phyloP scores from a whole-genome alignment of 2,888 invertebrate genomes.

The Tiliacea citrago region DNA sequence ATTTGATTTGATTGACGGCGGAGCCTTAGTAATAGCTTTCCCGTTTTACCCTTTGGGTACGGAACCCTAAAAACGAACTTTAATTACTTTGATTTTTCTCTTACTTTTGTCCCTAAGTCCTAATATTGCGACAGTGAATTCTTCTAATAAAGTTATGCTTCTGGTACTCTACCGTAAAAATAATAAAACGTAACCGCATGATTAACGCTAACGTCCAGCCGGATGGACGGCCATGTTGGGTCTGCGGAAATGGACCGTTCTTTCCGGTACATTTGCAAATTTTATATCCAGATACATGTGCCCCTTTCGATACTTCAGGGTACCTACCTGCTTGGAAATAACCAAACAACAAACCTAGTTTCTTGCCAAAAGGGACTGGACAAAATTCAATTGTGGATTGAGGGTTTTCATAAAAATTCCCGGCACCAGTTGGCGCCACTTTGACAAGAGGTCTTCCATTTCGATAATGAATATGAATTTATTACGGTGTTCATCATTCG shows the following conservation, averaged over 20 bases:
- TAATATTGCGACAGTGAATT: no score
- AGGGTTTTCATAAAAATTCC: no score
- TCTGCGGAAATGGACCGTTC: conserved; percentile 62
- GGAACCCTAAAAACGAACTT: no score
- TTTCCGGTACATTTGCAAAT: conserved; percentile 66
- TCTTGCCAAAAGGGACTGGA: conserved; percentile 11
- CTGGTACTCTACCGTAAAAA: background rate
- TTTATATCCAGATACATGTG: conserved; percentile 53
- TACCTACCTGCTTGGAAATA: conserved; percentile 14
- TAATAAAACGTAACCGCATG: conserved; percentile 36
- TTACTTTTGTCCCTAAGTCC: no score
- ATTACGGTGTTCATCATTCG: no score
- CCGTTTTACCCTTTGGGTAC: no score
- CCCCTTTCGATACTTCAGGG: conserved; percentile 26
- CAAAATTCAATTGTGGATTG: background rate
- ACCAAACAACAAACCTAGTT: no score
- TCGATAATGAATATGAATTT: no score
- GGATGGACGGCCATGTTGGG: conserved; percentile 66
- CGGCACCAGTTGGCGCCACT: no score
- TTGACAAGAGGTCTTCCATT: no score
- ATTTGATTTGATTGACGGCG: no score
- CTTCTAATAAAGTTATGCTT: background rate
- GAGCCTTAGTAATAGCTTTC: no score
- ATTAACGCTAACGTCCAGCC: conserved; percentile 50
- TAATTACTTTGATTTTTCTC: background rate